A percentile compares a stretch with the other conserved stretches of the same genome.
These are phyloP conservation scores for Phylloscopus collybita DNA, from an alignment of 2,797 vertebrate species.

Conservation along the genomic window DNA sequence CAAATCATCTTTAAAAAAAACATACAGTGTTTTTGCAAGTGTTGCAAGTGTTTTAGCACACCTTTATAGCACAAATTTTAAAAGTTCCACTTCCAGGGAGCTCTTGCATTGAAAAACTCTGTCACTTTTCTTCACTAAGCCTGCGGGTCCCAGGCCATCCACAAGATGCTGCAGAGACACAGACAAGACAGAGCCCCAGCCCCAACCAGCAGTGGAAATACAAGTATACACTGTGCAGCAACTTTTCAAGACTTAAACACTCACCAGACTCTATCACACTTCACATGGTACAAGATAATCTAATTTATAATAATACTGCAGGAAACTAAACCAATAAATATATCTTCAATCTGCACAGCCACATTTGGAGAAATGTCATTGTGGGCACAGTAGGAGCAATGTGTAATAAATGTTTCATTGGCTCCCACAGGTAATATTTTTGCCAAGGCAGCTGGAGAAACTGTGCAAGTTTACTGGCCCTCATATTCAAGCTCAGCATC, in stretches of 20 bases:
- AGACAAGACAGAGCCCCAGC: background rate
- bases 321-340: constrained; percentile 24
- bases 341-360: constrained; percentile 41
- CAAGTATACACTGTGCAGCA: background rate
- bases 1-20: accelerated
- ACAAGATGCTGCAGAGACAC: background rate
- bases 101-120: background rate
- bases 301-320: constrained; percentile 20
- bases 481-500: constrained; percentile 53
- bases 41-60: background rate
- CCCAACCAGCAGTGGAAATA: background rate
- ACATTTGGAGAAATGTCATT: constrained; percentile 47
- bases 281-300: background rate
- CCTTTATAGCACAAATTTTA: background rate
- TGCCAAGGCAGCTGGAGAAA: constrained; percentile 75
- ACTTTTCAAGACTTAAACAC: background rate
- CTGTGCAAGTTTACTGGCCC: constrained; percentile 49
- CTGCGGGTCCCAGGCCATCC: background rate
- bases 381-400: constrained; percentile 50
- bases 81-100: background rate
- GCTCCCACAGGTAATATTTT: constrained; percentile 62
- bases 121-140: background rate
- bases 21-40: background rate
- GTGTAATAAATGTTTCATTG: constrained; percentile 59
- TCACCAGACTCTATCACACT: background rate